phyloP scores from a whole-genome alignment of 2,113 vertebrate species.

The Emydocephalus ijimae region DNA sequence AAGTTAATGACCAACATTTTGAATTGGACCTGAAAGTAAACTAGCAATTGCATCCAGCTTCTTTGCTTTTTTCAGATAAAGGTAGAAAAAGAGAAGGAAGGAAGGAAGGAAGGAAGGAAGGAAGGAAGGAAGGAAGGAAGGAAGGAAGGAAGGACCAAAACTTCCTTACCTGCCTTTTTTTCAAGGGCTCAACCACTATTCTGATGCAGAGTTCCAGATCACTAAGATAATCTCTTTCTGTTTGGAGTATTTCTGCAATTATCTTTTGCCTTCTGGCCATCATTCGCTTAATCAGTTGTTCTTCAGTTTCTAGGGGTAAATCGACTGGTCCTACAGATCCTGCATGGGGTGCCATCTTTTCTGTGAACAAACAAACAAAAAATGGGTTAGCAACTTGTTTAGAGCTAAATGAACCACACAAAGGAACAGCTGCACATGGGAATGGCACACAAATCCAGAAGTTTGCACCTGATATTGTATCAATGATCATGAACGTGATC shows the following conservation, averaged over 20 bases:
- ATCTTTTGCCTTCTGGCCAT: constrained; percentile 87
- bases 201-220: constrained; percentile 86
- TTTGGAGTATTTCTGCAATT: constrained; percentile 88
- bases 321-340: constrained; percentile 57
- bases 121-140: background rate
- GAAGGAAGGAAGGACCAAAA: accelerated
- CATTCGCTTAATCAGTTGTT: constrained; percentile 71
- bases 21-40: background rate
- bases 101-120: background rate
- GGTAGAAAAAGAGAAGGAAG: background rate
- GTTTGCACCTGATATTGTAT: background rate
- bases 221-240: constrained; percentile 84
- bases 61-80: background rate
- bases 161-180: constrained; percentile 79
- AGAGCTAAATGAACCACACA: background rate
- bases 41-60: background rate
- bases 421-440: background rate
- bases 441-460: background rate
- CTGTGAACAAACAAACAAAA: constrained; percentile 61
- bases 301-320: constrained; percentile 70
- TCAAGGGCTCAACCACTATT: constrained; percentile 87
- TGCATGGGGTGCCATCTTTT: constrained; percentile 82
- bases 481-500: background rate
- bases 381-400: background rate
- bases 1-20: background rate